Base-by-base conservation (phyloP, 2,888 invertebrate genomes). In the Anoncus sp. region DNA sequence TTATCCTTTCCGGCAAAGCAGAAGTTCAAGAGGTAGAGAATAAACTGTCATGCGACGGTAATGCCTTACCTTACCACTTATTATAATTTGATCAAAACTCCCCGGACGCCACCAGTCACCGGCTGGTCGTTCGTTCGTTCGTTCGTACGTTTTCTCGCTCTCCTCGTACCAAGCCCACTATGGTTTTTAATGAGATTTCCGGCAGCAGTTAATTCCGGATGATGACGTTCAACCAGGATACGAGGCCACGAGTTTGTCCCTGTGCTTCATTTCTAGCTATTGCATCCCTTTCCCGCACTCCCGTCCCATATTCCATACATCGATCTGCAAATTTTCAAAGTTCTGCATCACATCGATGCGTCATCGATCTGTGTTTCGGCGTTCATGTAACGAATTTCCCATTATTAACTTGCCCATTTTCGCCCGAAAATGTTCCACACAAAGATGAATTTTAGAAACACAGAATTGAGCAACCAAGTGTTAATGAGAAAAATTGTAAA, bases 71-170 rank as follows among this genome's bases (percentile, higher is more conserved):
- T 80, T 83, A 77, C 82, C 83, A 83, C 83, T 87, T 86, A 86
- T 86, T 82, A 84, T 83, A 86, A 86, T 86, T 85, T 82, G 81
- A 86, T 85, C 84, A 84, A 83, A 84, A 82, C 80, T 38, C 70
- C 74, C 78, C 40, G 31, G 18, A 60, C 43, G 53, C 38, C 20
- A 71, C 45, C 53, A 53, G 53, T 53, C 62, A 62, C 31, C 43
- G 18, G 14, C 16, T 12, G 53, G 27, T 71, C 53, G 47, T 55
- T 55, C 14, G 35, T 63, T 63, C 43, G 16, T 27, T 20, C 55
- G 1, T 16, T 16, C 45, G 31, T 27, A 14, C 55, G 1, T 16
- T 16, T 31, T 20, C 12, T 22, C 14, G n/a, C 6, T n/a, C 12
- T 31, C n/a, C 1, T 20, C n/a, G 47, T 35, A 65, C 43, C 43